Conservation (phyloP, 2,888 invertebrate species). For the Phortica magna region DNA sequence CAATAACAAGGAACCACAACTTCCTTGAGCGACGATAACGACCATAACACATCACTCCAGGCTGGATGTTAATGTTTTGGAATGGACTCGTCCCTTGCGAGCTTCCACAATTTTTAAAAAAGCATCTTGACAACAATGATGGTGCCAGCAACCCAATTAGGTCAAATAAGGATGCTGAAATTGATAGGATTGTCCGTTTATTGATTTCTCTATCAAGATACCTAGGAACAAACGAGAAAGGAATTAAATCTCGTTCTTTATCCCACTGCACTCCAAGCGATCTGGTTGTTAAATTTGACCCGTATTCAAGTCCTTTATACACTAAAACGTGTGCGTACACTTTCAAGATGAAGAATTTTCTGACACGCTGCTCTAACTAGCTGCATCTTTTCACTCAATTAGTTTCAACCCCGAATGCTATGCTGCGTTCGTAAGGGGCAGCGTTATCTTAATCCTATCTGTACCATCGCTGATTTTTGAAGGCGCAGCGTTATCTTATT, state of each 20-base stretch:
- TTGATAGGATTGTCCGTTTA: background rate
- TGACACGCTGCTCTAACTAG: no score
- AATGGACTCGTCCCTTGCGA: background rate
- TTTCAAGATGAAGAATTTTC: no score
- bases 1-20: background rate
- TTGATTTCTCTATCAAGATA: background rate
- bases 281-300: no score
- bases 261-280: slow-evolving; percentile 10
- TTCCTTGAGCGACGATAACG: background rate
- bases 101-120: background rate
- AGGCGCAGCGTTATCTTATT: no score
- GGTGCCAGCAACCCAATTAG: no score
- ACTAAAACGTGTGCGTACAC: no score
- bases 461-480: no score
- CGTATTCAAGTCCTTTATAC: no score
- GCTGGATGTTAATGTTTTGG: background rate
- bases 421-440: no score
- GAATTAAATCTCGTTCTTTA: background rate
- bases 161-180: slow-evolving; percentile 1
- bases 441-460: no score
- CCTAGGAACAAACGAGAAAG: slow-evolving; percentile 10
- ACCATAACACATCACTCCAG: background rate
- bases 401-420: no score
- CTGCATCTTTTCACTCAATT: no score
- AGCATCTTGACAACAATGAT: slow-evolving; percentile 4